A percentile compares a stretch with the other conserved stretches of the same genome.
phyloP scores from a whole-genome alignment of 1,140 invertebrate species.

The Drosophila baimaii region DNA sequence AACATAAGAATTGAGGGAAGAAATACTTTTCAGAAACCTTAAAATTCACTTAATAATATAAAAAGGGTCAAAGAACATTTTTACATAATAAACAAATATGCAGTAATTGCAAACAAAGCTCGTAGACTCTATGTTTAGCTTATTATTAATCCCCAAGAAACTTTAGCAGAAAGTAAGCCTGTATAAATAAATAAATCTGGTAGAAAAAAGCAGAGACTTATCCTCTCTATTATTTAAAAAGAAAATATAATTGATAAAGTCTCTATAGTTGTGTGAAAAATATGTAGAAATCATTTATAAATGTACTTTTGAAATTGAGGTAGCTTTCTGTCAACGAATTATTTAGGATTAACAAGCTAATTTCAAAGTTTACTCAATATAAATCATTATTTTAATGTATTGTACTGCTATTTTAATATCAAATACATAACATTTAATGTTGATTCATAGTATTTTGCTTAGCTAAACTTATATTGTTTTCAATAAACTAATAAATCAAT shows the following conservation, averaged over 20 bases:
- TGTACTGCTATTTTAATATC: not conserved
- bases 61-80: too few relatives aligned
- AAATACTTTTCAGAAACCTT: too few relatives aligned
- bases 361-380: not conserved
- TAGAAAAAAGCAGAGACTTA: not conserved
- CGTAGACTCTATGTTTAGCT: too few relatives aligned
- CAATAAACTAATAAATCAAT: not conserved
- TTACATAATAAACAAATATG: not conserved
- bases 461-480: not conserved
- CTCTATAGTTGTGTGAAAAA: too few relatives aligned
- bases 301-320: not conserved
- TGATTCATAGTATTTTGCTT: not conserved
- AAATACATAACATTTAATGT: not conserved
- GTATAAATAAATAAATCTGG: not conserved
- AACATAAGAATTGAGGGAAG: too few relatives aligned
- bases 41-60: accelerated
- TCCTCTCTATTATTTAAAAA: not conserved
- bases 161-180: not conserved
- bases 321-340: not conserved
- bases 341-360: not conserved
- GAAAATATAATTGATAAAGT: too few relatives aligned
- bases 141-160: too few relatives aligned
- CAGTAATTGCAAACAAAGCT: not conserved
- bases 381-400: not conserved
- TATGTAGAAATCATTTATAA: not conserved